phyloP scores from a whole-genome alignment of 1,140 invertebrate species.

The Neelides sp. region DNA sequence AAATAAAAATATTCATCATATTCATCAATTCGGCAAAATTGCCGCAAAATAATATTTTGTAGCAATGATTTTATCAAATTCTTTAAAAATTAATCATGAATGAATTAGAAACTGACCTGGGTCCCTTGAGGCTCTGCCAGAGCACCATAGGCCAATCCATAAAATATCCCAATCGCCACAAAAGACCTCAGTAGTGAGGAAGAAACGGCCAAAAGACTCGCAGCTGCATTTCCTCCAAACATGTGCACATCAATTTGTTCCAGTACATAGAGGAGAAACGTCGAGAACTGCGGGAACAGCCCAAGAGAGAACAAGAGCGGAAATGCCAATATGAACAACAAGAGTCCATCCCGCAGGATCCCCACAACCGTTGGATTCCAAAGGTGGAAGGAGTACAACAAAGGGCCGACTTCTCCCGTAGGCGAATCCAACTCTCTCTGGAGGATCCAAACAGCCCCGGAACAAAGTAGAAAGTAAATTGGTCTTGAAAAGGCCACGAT shows the following conservation, averaged over 20 bases:
- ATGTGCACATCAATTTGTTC: constrained; percentile 84
- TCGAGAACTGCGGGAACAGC: constrained; percentile 51
- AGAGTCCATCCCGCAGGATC: constrained; percentile 55
- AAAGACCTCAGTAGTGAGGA: constrained; percentile 73
- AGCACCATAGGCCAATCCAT: constrained; percentile 77
- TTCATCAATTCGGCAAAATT: too few relatives aligned
- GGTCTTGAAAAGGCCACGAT: constrained; percentile 84
- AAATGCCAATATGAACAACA: constrained; percentile 71
- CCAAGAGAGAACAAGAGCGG: constrained; percentile 87
- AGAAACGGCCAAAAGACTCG: constrained; percentile 68
- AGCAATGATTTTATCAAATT: too few relatives aligned
- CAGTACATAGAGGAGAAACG: constrained; percentile 41
- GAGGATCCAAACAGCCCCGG: constrained; percentile 56
- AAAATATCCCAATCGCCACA: constrained; percentile 64
- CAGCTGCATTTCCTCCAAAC: constrained; percentile 92
- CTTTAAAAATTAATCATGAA: too few relatives aligned
- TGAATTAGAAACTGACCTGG: too few relatives aligned
- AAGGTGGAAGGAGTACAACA: constrained; percentile 63
- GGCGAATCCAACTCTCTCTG: constrained; percentile 42
- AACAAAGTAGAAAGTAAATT: constrained; percentile 86
- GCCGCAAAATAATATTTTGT: too few relatives aligned
- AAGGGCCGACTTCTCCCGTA: constrained; percentile 32
- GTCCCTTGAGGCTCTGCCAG: constrained; percentile 60
- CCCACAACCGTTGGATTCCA: constrained; percentile 53
- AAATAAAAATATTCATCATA: too few relatives aligned